Evolutionary conservation across 2,797 vertebrate species (phyloP).

Genomic region (Eulemur coronatus): DNA sequence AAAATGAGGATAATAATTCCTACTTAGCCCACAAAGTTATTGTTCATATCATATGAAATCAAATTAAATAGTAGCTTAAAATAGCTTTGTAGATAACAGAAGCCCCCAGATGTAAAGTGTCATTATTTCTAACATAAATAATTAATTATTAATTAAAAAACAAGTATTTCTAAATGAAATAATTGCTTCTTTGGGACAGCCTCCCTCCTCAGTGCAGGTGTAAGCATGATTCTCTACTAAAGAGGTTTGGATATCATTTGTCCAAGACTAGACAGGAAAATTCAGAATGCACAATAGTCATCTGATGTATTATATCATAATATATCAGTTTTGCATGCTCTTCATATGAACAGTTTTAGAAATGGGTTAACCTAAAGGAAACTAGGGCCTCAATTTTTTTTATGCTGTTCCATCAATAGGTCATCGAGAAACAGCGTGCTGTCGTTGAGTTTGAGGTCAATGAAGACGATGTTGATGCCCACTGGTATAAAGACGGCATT

Average conservation of each 20-base stretch:
- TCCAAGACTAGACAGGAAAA: neutral
- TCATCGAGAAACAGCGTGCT: conserved; percentile 91
- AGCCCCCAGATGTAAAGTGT: neutral
- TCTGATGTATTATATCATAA: neutral
- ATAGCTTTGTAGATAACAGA: conserved; percentile 1
- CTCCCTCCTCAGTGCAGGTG: neutral
- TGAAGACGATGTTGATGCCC: conserved; percentile 92
- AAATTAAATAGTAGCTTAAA: neutral
- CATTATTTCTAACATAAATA: neutral
- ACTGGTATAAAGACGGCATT: conserved; percentile 91
- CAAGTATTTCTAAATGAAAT: conserved; percentile 24
- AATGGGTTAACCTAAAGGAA: neutral
- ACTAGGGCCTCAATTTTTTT: neutral
- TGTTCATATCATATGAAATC: neutral
- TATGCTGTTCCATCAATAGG: conserved; percentile 77
- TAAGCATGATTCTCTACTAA: neutral
- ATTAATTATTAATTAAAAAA: conserved; percentile 5
- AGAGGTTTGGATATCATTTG: neutral
- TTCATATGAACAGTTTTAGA: neutral
- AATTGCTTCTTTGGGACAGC: neutral
- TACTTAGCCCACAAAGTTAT: neutral
- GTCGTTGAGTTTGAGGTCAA: conserved; percentile 93
- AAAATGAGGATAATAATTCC: neutral
- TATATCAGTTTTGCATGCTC: neutral
- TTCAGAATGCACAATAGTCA: neutral